Conservation (phyloP, 2,113 vertebrate genomes). For the Shinisaurus crocodilurus region DNA sequence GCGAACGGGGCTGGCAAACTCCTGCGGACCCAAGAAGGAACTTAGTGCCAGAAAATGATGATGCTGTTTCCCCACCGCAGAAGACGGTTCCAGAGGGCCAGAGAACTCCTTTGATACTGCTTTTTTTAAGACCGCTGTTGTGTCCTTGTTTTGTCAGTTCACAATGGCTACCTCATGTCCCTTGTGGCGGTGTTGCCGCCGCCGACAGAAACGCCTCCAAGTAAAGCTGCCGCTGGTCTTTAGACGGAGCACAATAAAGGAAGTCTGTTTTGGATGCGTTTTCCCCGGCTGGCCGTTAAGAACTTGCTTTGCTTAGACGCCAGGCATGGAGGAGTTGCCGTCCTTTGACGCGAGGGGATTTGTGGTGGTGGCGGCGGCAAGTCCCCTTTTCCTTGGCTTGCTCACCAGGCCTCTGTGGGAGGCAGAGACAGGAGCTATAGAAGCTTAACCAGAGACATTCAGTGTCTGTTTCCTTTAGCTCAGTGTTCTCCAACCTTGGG, state of each 20-base stretch:
- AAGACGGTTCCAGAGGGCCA: neutral
- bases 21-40: fast-evolving
- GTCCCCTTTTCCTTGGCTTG: neutral
- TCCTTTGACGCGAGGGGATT: neutral
- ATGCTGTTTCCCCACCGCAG: neutral
- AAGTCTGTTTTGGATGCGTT: neutral
- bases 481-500: too few relatives aligned
- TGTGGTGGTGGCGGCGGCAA: neutral
- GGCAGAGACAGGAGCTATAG: neutral
- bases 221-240: fast-evolving
- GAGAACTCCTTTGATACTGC: neutral
- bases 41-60: fast-evolving
- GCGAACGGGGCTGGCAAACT: neutral
- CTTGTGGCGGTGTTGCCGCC: neutral
- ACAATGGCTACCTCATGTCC: neutral
- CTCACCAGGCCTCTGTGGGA: neutral
- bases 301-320: constrained; percentile 55
- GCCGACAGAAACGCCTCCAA: neutral
- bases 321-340: neutral
- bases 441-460: neutral
- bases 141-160: neutral
- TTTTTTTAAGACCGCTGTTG: neutral
- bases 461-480: neutral
- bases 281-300: neutral
- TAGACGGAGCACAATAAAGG: neutral